A percentile compares a stretch with the other conserved stretches of the same genome.
Conservation (phyloP, 2,888 invertebrate species). For the Adela reaumurella region DNA sequence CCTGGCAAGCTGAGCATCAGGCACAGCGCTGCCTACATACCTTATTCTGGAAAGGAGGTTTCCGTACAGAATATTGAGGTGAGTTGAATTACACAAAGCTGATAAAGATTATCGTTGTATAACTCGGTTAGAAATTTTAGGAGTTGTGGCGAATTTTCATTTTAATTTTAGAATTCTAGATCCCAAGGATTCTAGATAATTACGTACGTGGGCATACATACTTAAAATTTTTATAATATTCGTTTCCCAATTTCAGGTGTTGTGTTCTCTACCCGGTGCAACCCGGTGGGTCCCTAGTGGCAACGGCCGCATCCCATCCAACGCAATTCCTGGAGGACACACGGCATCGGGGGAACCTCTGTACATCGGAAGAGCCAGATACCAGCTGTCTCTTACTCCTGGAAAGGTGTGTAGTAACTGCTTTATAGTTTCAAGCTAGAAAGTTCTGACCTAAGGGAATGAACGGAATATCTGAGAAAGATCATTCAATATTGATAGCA, state of each 20-base stretch:
- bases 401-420: constrained; percentile 58
- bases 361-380: constrained; percentile 51
- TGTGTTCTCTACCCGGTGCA: constrained; percentile 32
- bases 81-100: too few relatives aligned
- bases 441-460: too few relatives aligned
- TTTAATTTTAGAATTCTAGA: too few relatives aligned
- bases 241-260: constrained; percentile 25
- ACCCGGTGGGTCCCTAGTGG: constrained; percentile 42
- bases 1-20: constrained; percentile 47
- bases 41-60: constrained; percentile 38
- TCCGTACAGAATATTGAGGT: constrained; percentile 34
- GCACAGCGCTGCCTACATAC: constrained; percentile 36
- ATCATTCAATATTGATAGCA: too few relatives aligned
- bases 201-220: too few relatives aligned
- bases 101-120: too few relatives aligned
- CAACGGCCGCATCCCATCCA: constrained; percentile 41
- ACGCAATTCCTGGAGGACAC: constrained; percentile 48
- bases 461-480: too few relatives aligned
- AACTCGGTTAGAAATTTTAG: too few relatives aligned
- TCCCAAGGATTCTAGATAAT: too few relatives aligned
- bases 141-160: too few relatives aligned
- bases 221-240: too few relatives aligned
- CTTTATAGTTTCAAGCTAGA: too few relatives aligned
- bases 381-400: constrained; percentile 53
- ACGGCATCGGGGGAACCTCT: constrained; percentile 42